phyloP scores from a whole-genome alignment of 1,140 invertebrate species.

The Trichogramma pretiosum region DNA sequence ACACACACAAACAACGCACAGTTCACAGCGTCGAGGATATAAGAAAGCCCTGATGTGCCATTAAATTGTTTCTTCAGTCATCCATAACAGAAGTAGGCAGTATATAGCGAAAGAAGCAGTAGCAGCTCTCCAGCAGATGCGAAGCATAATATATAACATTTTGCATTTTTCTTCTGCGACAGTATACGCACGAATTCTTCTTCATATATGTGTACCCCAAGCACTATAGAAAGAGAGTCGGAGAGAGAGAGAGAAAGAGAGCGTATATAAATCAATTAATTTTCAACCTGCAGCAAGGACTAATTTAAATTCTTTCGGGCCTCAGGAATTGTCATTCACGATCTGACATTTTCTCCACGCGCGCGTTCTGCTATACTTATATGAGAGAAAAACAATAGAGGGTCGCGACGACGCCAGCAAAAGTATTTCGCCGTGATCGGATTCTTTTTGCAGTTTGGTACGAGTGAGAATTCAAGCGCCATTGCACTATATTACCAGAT shows the following conservation, averaged over 20 bases:
- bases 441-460: conserved; percentile 16
- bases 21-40: no score
- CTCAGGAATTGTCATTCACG: conserved; percentile 4
- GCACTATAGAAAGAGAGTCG: no score
- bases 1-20: no score
- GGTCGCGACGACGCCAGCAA: conserved; percentile 21
- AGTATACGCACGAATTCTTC: conserved; percentile 2
- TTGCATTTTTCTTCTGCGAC: conserved; percentile 1
- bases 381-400: conserved; percentile 11
- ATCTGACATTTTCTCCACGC: neutral
- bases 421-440: conserved; percentile 26
- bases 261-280: conserved; percentile 33
- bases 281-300: conserved; percentile 23
- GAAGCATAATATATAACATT: neutral
- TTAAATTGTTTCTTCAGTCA: conserved; percentile 8
- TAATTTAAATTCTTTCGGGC: conserved; percentile 30
- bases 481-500: no score
- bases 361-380: no score
- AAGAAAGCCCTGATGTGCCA: neutral
- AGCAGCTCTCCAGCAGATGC: neutral
- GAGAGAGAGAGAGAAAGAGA: no score
- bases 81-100: no score
- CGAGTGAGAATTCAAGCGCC: neutral
- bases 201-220: neutral
- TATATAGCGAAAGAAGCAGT: no score